phyloP scores from a whole-genome alignment of 2,797 vertebrate species.

The Crocidura indochinensis region DNA sequence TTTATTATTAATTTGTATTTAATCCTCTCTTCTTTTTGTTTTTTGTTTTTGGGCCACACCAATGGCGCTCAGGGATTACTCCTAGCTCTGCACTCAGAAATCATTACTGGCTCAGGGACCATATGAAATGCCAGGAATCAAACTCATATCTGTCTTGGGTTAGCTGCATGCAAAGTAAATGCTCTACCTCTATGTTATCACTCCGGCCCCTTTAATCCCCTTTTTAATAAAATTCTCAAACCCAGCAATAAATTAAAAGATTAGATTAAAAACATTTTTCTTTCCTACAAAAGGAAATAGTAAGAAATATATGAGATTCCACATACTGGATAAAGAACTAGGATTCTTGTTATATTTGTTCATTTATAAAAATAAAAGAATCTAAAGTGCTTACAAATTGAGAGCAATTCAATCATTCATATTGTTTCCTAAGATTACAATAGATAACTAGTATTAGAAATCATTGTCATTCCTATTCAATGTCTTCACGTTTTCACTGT shows the following conservation, averaged over 20 bases:
- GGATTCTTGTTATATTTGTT: background rate
- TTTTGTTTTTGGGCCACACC: background rate
- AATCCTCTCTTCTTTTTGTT: background rate
- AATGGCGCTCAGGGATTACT: background rate
- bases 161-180: too few relatives aligned
- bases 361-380: slow-evolving; percentile 31
- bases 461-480: slow-evolving; percentile 26
- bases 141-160: too few relatives aligned
- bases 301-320: background rate
- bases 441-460: slow-evolving; percentile 11
- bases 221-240: too few relatives aligned
- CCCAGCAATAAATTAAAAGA: too few relatives aligned
- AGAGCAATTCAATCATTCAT: slow-evolving; percentile 1
- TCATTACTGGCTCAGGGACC: too few relatives aligned
- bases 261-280: background rate
- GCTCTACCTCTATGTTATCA: too few relatives aligned
- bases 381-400: slow-evolving; percentile 8
- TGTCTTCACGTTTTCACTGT: background rate
- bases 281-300: background rate
- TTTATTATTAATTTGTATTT: background rate
- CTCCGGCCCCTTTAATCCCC: too few relatives aligned
- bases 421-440: slow-evolving; percentile 26
- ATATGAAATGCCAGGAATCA: too few relatives aligned
- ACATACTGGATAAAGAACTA: background rate
- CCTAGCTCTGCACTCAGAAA: too few relatives aligned